Percentiles rank a stretch among this genome's conserved stretches.
Conservation (phyloP, 2,113 vertebrate species). For the Cryptoleucopteryx plumbea region DNA sequence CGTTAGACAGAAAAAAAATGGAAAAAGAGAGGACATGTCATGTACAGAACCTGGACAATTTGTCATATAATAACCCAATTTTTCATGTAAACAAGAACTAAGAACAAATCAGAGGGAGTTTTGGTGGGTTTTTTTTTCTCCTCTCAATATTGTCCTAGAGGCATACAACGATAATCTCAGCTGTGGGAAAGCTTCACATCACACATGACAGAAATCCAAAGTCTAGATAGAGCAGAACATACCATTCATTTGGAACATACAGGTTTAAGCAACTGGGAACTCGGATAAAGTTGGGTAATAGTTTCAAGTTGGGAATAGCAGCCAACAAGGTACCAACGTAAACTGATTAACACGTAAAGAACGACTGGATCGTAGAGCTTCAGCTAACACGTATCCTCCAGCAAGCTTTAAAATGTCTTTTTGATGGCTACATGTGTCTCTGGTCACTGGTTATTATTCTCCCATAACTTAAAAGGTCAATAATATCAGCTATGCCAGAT, state of each 20-base stretch:
- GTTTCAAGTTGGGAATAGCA: slow-evolving; percentile 69
- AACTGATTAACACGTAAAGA: slow-evolving; percentile 73
- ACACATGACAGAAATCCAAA: slow-evolving; percentile 65
- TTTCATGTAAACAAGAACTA: slow-evolving; percentile 67
- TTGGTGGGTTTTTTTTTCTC: background rate
- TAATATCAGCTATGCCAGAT: slow-evolving; percentile 32
- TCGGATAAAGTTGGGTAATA: slow-evolving; percentile 63
- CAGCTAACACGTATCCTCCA: slow-evolving; percentile 64
- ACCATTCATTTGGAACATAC: slow-evolving; percentile 69
- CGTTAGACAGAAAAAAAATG: slow-evolving; percentile 76
- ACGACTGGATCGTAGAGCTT: slow-evolving; percentile 44
- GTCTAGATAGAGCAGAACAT: slow-evolving; percentile 62
- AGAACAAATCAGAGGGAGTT: slow-evolving; percentile 40
- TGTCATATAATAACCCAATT: slow-evolving; percentile 70
- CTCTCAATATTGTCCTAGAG: slow-evolving; percentile 57
- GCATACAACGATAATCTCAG: slow-evolving; percentile 48
- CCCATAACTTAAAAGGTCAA: slow-evolving; percentile 63
- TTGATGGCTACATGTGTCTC: slow-evolving; percentile 67
- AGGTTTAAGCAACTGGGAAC: slow-evolving; percentile 63
- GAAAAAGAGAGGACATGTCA: slow-evolving; percentile 74
- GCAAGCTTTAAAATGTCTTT: slow-evolving; percentile 71
- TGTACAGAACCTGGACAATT: slow-evolving; percentile 75
- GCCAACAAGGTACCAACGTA: slow-evolving; percentile 73
- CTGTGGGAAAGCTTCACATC: slow-evolving; percentile 59
- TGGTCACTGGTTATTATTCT: slow-evolving; percentile 59